Conservation (phyloP, 1,140 invertebrate genomes). For the Listronotus bonariensis region DNA sequence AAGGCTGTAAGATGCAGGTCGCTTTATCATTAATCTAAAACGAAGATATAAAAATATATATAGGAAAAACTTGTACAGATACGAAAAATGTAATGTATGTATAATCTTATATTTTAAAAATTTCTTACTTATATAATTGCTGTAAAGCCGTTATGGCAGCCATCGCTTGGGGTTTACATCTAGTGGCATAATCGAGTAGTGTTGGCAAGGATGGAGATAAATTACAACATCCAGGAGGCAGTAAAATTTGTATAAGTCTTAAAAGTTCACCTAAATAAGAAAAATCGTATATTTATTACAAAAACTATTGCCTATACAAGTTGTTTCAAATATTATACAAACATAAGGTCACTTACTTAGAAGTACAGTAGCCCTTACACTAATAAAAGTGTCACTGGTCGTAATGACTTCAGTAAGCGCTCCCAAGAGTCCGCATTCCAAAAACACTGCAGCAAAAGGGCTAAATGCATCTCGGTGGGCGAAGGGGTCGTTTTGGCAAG, state of each 20-base stretch:
- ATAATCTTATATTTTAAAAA: no score
- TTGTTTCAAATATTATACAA: not conserved
- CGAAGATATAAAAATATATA: no score
- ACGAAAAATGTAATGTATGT: no score
- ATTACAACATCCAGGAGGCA: conserved; percentile 84
- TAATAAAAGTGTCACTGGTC: conserved; percentile 84
- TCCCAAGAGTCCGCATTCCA: conserved; percentile 83
- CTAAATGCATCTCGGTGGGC: conserved; percentile 87
- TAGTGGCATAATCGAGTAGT: conserved; percentile 77
- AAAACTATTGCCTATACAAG: no score
- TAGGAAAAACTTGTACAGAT: not conserved
- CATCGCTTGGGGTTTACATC: conserved; percentile 72
- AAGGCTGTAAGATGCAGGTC: conserved; percentile 77
- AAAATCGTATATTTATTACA: not conserved
- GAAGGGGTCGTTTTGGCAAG: conserved; percentile 83
- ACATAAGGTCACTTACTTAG: conserved; percentile 62
- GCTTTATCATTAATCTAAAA: conserved; percentile 70
- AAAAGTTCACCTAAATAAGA: conserved; percentile 71
- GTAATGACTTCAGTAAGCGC: conserved; percentile 91
- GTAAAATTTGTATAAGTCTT: conserved; percentile 79
- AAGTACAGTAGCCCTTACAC: conserved; percentile 86
- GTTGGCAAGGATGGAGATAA: conserved; percentile 80
- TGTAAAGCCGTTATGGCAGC: conserved; percentile 79
- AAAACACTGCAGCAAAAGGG: conserved; percentile 87
- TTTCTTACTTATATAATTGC: conserved; percentile 67